Percentiles rank a stretch among this genome's conserved stretches.
Conservation (phyloP, 2,113 vertebrate genomes). For the Pantherophis guttatus region DNA sequence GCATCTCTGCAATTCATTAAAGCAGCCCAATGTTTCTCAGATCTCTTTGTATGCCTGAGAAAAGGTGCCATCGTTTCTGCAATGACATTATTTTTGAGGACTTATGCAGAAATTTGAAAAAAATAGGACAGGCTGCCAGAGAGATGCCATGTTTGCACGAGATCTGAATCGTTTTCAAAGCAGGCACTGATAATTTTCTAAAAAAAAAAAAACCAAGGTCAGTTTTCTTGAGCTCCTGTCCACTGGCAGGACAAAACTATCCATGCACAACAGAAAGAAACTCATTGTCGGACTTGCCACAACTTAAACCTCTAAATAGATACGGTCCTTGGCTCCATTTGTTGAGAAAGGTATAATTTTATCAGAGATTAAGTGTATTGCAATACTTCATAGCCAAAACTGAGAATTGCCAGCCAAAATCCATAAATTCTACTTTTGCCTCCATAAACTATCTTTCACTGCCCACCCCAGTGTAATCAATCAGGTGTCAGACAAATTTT, state of each 20-base stretch:
- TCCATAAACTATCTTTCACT: no score
- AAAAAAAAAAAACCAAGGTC: not conserved
- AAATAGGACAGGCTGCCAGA: not conserved
- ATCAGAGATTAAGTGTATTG: no score
- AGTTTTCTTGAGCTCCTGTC: not conserved
- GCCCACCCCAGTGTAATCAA: no score
- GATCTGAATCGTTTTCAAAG: not conserved
- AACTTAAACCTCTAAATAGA: no score
- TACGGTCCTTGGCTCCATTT: no score
- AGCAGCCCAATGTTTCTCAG: not conserved
- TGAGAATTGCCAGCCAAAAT: no score
- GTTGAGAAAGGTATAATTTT: no score
- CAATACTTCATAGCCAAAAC: no score
- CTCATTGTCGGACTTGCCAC: no score
- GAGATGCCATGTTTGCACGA: not conserved
- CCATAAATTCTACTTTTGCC: no score
- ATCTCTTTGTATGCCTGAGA: not conserved
- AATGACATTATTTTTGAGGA: not conserved
- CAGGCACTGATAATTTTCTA: not conserved
- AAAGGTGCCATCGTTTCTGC: not conserved
- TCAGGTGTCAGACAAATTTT: no score
- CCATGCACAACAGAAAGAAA: not conserved
- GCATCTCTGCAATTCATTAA: not conserved
- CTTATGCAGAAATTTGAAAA: not conserved
- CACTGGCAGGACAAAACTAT: not conserved